Evolutionary conservation across 2,113 vertebrate species (phyloP), one percentile per base, ranked within the genome.

Genomic region (Pithys albifrons): DNA sequence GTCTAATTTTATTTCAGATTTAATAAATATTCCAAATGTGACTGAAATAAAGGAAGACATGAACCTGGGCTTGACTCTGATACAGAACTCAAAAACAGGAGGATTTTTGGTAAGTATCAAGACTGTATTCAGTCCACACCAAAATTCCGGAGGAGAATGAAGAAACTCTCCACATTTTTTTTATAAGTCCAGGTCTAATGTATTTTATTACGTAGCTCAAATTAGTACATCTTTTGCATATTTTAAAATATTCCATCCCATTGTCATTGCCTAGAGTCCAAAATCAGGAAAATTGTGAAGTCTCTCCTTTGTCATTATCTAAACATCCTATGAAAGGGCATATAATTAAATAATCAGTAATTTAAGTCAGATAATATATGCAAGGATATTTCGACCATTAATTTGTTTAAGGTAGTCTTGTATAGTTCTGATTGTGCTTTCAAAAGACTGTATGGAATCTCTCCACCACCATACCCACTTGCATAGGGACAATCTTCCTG

Each of bases 11-110:
- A 80, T 97, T 97, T 93, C 94, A 99, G 99, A 98, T 97, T 97
- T 97, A 78, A 95, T 98, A 39, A 98, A 65, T 88, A 98, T 99
- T 88, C 98, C 98, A 91, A 97, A 98, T 88, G 99, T 99, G 67
- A 98, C 97, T 24, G 98, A 98, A 78, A 91, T 99, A 77, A 98
- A 98, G 58, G 70, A 95, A 72, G 98, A 98, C 87, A 99, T 99
- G 99, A 98, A 96, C 79, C 98, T 99, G 54, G 99, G 99, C 54
- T 91, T 99, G 97, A 99, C 99, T 29, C 98, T 99, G 27, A 97
- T 97, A 72, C 97, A 98, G 82, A 98, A 98, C 85, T 48, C 96
- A 83, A 92, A 93, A 72, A 98, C 96, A 1, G 97, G 94, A 89
- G 98, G 98, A 95, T 98, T 99, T 97, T 96, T 98, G 96, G 99